Percentiles rank a stretch among this genome's conserved stretches.
These are phyloP conservation scores for Colletes latitarsis DNA, from an alignment of 1,140 invertebrate species.

Conservation along the genomic window DNA sequence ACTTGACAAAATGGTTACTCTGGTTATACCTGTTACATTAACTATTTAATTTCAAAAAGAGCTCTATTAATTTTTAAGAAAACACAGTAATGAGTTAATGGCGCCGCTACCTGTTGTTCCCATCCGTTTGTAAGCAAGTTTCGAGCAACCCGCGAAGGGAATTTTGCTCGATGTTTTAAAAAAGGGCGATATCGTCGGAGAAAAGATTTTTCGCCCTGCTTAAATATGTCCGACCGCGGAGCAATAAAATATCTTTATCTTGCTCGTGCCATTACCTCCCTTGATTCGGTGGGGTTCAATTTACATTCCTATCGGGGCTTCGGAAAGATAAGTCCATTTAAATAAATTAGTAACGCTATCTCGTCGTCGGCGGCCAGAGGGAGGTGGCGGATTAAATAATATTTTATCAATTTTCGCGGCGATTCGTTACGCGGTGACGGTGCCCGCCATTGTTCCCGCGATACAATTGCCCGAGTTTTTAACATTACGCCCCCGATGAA, in stretches of 20 bases:
- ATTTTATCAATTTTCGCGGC: slow-evolving; percentile 81
- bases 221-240: slow-evolving; percentile 79
- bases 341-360: slow-evolving; percentile 82
- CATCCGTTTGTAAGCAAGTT: too few species aligned
- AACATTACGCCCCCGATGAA: slow-evolving; percentile 51
- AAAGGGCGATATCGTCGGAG: slow-evolving; percentile 12
- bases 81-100: too few species aligned
- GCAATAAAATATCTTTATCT: slow-evolving; percentile 82
- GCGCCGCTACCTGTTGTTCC: too few species aligned
- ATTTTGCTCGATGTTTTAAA: too few species aligned
- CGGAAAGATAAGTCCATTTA: slow-evolving; percentile 81
- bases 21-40: too few species aligned
- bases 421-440: slow-evolving; percentile 72
- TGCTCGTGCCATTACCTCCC: slow-evolving; percentile 79
- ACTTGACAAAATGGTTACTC: too few species aligned
- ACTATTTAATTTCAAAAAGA: too few species aligned
- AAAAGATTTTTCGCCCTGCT: slow-evolving; percentile 73
- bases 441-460: slow-evolving; percentile 39
- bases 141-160: too few species aligned
- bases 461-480: slow-evolving; percentile 43
- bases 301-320: slow-evolving; percentile 81
- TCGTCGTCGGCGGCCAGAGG: slow-evolving; percentile 63
- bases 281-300: slow-evolving; percentile 80
- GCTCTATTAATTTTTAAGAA: too few species aligned
- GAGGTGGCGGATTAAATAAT: slow-evolving; percentile 77